Percentiles rank a stretch among this genome's conserved stretches.
These are phyloP conservation scores for Latrodectus hesperus DNA, from an alignment of 2,888 invertebrate species.

Conservation along the genomic window DNA sequence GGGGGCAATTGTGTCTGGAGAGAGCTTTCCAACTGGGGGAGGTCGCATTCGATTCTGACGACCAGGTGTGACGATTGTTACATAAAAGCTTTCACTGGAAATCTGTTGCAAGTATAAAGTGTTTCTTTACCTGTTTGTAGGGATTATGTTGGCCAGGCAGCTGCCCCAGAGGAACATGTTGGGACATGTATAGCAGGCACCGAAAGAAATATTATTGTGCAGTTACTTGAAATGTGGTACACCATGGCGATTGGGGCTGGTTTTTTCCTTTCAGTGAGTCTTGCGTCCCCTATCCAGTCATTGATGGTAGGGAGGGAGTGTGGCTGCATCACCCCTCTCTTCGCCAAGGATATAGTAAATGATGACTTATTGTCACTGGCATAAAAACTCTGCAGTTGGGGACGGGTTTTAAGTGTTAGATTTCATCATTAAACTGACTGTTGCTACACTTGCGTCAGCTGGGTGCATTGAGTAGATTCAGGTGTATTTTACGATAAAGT, in stretches of 20 bases:
- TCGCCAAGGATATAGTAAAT: background rate
- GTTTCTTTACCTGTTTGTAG: conserved; percentile 58
- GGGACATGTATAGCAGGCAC: conserved; percentile 22
- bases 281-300: background rate
- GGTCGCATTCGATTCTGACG: conserved; percentile 33
- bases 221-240: conserved; percentile 39
- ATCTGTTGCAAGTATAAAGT: conserved; percentile 56
- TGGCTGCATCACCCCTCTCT: no score
- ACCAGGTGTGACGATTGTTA: conserved; percentile 64
- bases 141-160: conserved; percentile 57
- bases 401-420: conserved; percentile 16
- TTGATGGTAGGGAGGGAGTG: background rate
- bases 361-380: no score
- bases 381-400: no score
- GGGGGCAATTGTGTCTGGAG: conserved; percentile 5
- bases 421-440: conserved; percentile 50
- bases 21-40: conserved; percentile 8
- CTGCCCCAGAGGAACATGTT: conserved; percentile 24
- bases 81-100: conserved; percentile 44
- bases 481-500: no score
- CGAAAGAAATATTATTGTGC: background rate
- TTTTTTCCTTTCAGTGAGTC: background rate
- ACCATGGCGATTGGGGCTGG: conserved; percentile 14
- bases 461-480: conserved; percentile 15
- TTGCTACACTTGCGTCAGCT: conserved; percentile 22